phyloP scores from a whole-genome alignment of 2,113 vertebrate species.

The Otolemur garnettii region DNA sequence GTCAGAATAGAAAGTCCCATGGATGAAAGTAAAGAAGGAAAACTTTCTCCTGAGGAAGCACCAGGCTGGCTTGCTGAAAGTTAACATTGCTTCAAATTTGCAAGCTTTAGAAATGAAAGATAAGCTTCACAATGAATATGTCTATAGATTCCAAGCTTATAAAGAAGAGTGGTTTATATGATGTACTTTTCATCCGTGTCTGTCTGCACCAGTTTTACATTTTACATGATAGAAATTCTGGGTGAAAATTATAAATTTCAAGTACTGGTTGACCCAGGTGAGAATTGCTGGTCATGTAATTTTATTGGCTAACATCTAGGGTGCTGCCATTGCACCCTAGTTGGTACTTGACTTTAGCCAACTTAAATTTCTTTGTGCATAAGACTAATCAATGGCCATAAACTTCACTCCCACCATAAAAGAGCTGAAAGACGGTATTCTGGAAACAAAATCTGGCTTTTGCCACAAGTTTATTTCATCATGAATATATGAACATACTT shows the following conservation, averaged over 20 bases:
- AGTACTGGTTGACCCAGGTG: not conserved
- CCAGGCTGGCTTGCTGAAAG: not conserved
- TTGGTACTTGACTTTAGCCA: not conserved
- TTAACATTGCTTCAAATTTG: not conserved
- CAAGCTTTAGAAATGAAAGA: slow-evolving; percentile 34
- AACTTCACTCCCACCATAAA: not conserved
- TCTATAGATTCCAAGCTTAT: not conserved
- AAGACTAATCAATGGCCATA: not conserved
- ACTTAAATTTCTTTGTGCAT: slow-evolving; percentile 17
- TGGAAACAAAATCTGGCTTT: not conserved
- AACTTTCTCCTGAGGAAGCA: slow-evolving; percentile 37
- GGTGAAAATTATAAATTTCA: not conserved
- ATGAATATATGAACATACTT: not conserved
- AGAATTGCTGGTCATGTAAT: not conserved
- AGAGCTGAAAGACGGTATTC: not conserved
- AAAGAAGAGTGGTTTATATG: not conserved
- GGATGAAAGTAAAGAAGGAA: slow-evolving; percentile 41
- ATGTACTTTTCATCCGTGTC: not conserved
- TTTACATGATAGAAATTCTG: not conserved
- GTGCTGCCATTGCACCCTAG: not conserved
- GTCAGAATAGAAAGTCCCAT: slow-evolving; percentile 47
- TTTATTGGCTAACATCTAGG: not conserved
- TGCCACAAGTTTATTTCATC: not conserved
- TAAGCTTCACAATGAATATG: not conserved
- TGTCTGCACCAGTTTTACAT: not conserved